These are phyloP conservation scores for Drosophila chauvacae DNA, from an alignment of 1,140 invertebrate species.

Conservation along the genomic window DNA sequence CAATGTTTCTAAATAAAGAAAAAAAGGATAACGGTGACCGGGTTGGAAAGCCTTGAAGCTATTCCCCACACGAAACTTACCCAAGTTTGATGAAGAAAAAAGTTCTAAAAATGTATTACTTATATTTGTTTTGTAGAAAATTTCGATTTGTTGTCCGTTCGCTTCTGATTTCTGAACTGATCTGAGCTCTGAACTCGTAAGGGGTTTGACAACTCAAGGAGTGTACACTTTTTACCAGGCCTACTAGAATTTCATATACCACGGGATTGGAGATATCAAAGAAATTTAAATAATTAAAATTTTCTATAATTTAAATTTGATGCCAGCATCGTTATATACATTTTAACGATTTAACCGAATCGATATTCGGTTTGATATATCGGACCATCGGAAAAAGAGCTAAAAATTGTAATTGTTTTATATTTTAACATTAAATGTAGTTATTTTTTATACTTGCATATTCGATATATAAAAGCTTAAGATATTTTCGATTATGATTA, in stretches of 20 bases:
- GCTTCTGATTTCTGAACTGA: neutral
- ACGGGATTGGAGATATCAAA: neutral
- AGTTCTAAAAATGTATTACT: neutral
- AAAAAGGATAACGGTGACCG: neutral
- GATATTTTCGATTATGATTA: too few relatives aligned
- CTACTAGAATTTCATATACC: neutral
- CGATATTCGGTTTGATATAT: too few relatives aligned
- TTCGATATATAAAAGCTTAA: too few relatives aligned
- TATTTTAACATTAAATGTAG: too few relatives aligned
- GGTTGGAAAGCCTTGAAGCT: neutral
- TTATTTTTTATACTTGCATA: too few relatives aligned
- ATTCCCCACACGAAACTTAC: neutral
- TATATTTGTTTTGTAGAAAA: neutral
- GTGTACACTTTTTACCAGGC: neutral
- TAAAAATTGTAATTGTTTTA: too few relatives aligned
- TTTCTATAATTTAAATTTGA: neutral
- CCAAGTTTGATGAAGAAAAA: neutral
- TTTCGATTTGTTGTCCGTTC: conserved; percentile 1
- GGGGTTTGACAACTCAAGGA: neutral
- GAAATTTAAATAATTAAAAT: too few relatives aligned
- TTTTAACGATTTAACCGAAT: too few relatives aligned
- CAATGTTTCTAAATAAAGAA: neutral
- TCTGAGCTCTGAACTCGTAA: neutral
- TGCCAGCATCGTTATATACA: neutral
- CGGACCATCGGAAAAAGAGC: too few relatives aligned